A percentile compares a stretch with the other conserved stretches of the same genome.
phyloP scores from a whole-genome alignment of 2,888 invertebrate species.

The Blastobasis adustella region DNA sequence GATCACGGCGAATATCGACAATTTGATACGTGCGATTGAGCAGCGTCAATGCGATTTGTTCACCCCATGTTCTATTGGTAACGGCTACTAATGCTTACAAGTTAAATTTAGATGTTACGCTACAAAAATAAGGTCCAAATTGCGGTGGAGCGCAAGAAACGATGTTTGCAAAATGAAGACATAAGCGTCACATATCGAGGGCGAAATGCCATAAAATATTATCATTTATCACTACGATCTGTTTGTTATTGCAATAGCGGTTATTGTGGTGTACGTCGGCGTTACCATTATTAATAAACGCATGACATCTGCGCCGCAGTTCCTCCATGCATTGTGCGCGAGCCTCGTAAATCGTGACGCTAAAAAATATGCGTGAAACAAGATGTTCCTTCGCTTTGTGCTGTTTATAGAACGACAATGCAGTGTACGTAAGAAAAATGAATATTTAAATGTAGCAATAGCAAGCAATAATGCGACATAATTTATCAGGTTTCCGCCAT shows the following conservation, averaged over 20 bases:
- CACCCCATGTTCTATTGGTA: slow-evolving; percentile 45
- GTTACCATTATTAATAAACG: slow-evolving; percentile 62
- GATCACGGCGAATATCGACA: slow-evolving; percentile 61
- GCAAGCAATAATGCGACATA: not conserved
- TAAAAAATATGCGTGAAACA: slow-evolving; percentile 33
- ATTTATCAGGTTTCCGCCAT: not conserved
- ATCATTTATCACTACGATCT: slow-evolving; percentile 67
- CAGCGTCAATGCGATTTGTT: slow-evolving; percentile 60
- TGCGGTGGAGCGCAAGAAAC: slow-evolving; percentile 9
- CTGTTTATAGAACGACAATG: too few relatives aligned
- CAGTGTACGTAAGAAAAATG: too few relatives aligned
- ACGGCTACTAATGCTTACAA: slow-evolving; percentile 21
- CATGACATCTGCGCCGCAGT: slow-evolving; percentile 58
- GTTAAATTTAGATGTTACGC: slow-evolving; percentile 13
- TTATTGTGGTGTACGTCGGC: slow-evolving; percentile 68
- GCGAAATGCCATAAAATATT: slow-evolving; percentile 64
- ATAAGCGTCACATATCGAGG: slow-evolving; percentile 57
- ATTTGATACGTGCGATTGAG: slow-evolving; percentile 71
- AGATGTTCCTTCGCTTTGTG: slow-evolving; percentile 4
- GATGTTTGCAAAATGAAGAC: slow-evolving; percentile 55
- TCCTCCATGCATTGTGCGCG: slow-evolving; percentile 27
- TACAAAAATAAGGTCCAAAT: slow-evolving; percentile 12
- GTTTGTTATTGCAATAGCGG: slow-evolving; percentile 63
- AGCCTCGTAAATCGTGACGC: slow-evolving; percentile 26
- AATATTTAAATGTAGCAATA: too few relatives aligned